Conservation (phyloP, 2,797 vertebrate species). For the Cossypha niveicapilla region DNA sequence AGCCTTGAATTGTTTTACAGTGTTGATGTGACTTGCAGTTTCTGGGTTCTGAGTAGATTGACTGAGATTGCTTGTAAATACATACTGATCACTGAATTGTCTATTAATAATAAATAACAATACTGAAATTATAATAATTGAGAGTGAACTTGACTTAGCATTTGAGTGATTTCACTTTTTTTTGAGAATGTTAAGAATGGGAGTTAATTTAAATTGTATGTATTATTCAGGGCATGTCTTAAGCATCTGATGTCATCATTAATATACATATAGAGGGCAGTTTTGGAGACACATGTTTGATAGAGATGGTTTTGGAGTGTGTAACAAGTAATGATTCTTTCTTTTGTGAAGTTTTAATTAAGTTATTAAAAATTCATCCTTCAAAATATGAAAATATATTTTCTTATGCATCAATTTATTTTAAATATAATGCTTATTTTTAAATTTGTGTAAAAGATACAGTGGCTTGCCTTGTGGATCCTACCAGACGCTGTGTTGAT, state of each 20-base stretch:
- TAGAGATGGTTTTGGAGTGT: not conserved
- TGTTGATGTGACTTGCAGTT: not conserved
- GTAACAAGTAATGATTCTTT: conserved; percentile 39
- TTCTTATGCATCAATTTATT: not conserved
- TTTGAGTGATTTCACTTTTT: conserved; percentile 44
- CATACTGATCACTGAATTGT: not conserved
- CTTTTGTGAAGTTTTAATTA: conserved; percentile 41
- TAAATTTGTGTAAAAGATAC: not conserved
- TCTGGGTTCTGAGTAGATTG: not conserved
- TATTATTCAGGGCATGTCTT: conserved; percentile 57
- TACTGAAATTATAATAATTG: conserved; percentile 26
- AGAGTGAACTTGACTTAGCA: conserved; percentile 19
- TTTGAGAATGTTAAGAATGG: conserved; percentile 28
- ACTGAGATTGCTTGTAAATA: conserved; percentile 13
- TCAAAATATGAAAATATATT: conserved; percentile 22
- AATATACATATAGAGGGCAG: conserved; percentile 33
- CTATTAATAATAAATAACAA: conserved; percentile 48
- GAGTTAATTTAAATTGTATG: conserved; percentile 60
- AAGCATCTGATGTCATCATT: conserved; percentile 41
- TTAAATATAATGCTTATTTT: conserved; percentile 18
- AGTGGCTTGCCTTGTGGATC: not conserved
- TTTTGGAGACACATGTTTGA: conserved; percentile 30
- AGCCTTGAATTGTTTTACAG: not conserved
- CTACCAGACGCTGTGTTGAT: not conserved
- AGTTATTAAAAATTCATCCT: conserved; percentile 57